Percentiles rank a stretch among this genome's conserved stretches.
Evolutionary conservation across 2,797 vertebrate genomes (phyloP).

Genomic region (Agapornis canus): DNA sequence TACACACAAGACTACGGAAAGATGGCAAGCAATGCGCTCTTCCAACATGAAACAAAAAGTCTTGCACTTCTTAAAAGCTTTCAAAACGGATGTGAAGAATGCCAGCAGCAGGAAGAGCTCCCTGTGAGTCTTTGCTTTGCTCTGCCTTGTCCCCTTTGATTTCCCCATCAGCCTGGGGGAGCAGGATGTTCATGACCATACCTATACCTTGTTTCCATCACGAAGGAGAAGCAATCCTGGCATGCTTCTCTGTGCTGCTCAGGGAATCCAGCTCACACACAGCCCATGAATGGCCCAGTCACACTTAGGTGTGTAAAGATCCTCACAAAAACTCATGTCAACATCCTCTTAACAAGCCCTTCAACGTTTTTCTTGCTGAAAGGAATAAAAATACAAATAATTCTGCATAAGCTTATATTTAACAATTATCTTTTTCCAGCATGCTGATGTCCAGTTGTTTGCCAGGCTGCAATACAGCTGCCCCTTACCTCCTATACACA

Average conservation of each 20-base stretch:
- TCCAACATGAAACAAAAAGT: neutral
- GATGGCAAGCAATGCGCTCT: neutral
- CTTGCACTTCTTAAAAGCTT: neutral
- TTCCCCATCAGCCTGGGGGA: too few relatives aligned
- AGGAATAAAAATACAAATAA: slow-evolving; percentile 18
- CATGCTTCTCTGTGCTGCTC: neutral
- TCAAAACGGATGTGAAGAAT: neutral
- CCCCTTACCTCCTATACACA: neutral
- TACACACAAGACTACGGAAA: neutral
- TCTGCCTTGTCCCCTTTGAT: accelerated
- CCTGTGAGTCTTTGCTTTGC: neutral
- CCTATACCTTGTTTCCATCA: neutral
- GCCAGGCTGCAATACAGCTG: neutral
- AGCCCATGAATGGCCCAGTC: neutral
- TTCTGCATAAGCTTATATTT: neutral
- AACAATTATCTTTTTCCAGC: neutral
- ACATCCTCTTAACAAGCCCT: neutral
- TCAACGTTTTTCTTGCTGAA: neutral
- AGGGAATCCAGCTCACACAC: neutral
- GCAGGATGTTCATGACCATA: accelerated
- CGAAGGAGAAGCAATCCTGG: neutral
- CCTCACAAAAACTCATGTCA: neutral
- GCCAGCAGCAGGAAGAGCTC: neutral
- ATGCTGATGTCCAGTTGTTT: neutral
- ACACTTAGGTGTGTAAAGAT: neutral